Evolutionary conservation across 2,888 invertebrate species (phyloP), one percentile per base, ranked within the genome.

Genomic region (Thereva nobilitata): DNA sequence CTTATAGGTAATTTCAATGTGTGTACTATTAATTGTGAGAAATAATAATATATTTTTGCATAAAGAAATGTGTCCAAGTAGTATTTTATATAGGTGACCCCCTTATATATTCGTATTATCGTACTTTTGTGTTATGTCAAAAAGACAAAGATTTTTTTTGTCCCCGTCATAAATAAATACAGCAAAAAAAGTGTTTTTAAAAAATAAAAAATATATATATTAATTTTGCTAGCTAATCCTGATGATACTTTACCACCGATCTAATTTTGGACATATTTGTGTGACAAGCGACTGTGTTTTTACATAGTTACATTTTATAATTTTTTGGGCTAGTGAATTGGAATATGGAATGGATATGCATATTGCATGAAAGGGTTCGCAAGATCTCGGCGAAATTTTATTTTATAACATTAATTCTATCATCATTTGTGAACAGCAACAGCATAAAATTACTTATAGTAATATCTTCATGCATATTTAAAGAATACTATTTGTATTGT

Each of bases 301-400:
- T 23, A 23, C 23, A 23, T 23, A 23, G 23, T 23, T 23, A 23
- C 23, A 23, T 23, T 23, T 23, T 23, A 2, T 23, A 23, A 23
- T 23, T 23, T 23, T 23, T 23, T 23, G 23, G 23, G 23, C 23
- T 23, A 23, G 23, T 23, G 23, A n/a, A 5, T 10, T 47, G 12
- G n/a, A 57, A 42, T 34, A 45, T 57, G 45, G 57, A 23, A 57
- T 42, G 47, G 49, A 59, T 47, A 59, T 59, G 59, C 59, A 59
- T 47, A 47, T 59, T 59, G 59, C 45, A 59, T 59, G 59, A 59
- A 59, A 59, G 59, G 59, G 59, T 59, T 55, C 38, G 41, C 55
- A 47, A 59, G 59, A 59, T 59, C 45, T 38, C 49, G 23, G 23
- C 59, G 49, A 49, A 47, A 59, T 59, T 59, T 37, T 59, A 59